These are phyloP conservation scores for Pharmacophagus antenor DNA, from an alignment of 2,888 invertebrate species.

Conservation along the genomic window DNA sequence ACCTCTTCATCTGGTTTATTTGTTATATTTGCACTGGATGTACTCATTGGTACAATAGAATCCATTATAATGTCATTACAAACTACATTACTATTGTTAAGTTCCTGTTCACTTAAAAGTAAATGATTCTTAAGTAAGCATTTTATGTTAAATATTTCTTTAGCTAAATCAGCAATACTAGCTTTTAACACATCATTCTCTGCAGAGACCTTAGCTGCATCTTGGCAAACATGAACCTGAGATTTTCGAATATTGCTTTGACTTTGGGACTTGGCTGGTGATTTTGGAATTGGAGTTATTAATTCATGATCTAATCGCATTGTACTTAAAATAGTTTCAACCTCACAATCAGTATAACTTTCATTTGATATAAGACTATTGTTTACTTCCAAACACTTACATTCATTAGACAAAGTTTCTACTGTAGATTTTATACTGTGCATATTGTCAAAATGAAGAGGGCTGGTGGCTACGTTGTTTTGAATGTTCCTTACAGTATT, in stretches of 20 bases:
- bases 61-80: conserved; percentile 16
- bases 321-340: conserved; percentile 55
- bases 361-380: conserved; percentile 44
- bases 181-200: conserved; percentile 42
- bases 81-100: conserved; percentile 16
- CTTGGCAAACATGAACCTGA: conserved; percentile 34
- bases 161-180: conserved; percentile 38
- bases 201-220: conserved; percentile 41
- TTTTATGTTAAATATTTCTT: conserved; percentile 43
- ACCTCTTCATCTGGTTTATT: background rate
- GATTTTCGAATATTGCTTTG: conserved; percentile 17
- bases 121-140: conserved; percentile 35
- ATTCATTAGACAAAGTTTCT: conserved; percentile 26
- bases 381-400: conserved; percentile 48
- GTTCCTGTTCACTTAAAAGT: conserved; percentile 16
- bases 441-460: conserved; percentile 11
- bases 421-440: conserved; percentile 21
- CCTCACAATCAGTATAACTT: conserved; percentile 50
- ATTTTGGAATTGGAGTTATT: conserved; percentile 59
- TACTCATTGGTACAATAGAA: background rate
- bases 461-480: conserved; percentile 32
- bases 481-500: conserved; percentile 2
- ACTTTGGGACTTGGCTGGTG: conserved; percentile 43
- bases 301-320: conserved; percentile 50
- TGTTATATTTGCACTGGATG: background rate